Percentiles rank a stretch among this genome's conserved stretches.
These are phyloP conservation scores for Quadriops clusia DNA, from an alignment of 2,888 invertebrate genomes.

Conservation along the genomic window DNA sequence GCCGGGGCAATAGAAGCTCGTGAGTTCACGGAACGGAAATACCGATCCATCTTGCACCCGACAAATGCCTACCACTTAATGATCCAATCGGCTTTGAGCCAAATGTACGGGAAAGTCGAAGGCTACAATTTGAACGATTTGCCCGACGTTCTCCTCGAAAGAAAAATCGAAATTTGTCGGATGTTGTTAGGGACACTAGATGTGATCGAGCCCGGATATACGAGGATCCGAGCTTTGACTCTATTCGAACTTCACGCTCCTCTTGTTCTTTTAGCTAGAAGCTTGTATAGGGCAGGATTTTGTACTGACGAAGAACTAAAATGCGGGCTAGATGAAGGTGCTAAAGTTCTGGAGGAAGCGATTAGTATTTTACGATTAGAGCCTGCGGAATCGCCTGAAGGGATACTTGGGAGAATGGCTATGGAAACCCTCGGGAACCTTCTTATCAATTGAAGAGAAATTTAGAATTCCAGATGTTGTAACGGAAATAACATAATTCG, in stretches of 20 bases:
- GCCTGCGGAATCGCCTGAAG: slow-evolving; percentile 52
- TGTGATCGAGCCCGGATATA: slow-evolving; percentile 64
- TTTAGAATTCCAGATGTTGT: too few relatives aligned
- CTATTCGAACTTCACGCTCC: slow-evolving; percentile 75
- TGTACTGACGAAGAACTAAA: slow-evolving; percentile 50
- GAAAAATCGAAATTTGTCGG: slow-evolving; percentile 63
- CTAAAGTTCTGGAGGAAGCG: slow-evolving; percentile 50
- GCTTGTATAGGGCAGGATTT: slow-evolving; percentile 46
- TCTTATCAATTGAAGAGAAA: slow-evolving; percentile 30
- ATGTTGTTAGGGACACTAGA: slow-evolving; percentile 56
- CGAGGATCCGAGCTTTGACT: slow-evolving; percentile 65
- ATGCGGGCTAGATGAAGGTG: slow-evolving; percentile 50
- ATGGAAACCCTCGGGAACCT: too few relatives aligned
- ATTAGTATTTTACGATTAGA: slow-evolving; percentile 55
- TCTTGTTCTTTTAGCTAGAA: slow-evolving; percentile 56
- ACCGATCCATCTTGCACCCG: slow-evolving; percentile 54
- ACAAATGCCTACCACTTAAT: slow-evolving; percentile 58
- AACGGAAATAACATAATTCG: too few relatives aligned
- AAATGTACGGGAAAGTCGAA: slow-evolving; percentile 66
- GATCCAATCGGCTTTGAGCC: slow-evolving; percentile 56
- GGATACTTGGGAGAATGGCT: slow-evolving; percentile 50
- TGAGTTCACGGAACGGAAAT: slow-evolving; percentile 39
- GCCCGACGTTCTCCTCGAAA: slow-evolving; percentile 58
- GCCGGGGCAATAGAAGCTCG: slow-evolving; percentile 51
- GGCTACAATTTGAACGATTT: slow-evolving; percentile 61